Percentiles rank a stretch among this genome's conserved stretches.
Conservation (phyloP, 2,888 invertebrate species). For the Limnephilus auricula region DNA sequence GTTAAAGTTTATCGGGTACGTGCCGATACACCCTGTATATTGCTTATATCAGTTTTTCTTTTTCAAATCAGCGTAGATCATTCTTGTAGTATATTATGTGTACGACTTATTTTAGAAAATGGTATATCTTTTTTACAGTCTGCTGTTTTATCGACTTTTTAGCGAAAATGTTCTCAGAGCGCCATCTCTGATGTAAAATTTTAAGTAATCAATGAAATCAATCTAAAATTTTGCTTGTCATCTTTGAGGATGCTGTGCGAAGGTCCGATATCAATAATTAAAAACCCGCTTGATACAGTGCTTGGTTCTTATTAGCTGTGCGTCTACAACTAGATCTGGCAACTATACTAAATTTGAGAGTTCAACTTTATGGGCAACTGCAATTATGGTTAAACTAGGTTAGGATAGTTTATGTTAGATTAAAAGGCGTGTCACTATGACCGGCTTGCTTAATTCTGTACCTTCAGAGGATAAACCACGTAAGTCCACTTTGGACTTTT, state of each 20-base stretch:
- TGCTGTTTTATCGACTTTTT: background rate
- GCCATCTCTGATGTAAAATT: background rate
- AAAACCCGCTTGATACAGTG: background rate
- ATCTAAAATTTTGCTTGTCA: background rate
- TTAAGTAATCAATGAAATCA: background rate
- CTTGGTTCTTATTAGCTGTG: background rate
- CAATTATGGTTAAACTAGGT: background rate
- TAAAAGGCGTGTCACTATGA: background rate
- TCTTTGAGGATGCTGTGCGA: too few species aligned
- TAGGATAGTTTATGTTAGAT: background rate
- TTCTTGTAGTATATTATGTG: background rate
- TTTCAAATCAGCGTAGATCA: background rate
- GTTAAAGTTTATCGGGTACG: too few species aligned
- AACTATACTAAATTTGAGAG: background rate
- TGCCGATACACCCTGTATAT: too few species aligned
- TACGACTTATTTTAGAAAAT: background rate
- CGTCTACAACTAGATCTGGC: background rate
- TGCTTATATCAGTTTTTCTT: too few species aligned
- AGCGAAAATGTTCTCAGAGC: background rate
- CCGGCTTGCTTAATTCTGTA: too few species aligned
- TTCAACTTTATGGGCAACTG: background rate
- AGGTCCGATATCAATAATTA: background rate
- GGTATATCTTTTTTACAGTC: background rate
- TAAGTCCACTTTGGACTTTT: too few species aligned
- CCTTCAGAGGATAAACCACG: too few species aligned